phyloP scores from a whole-genome alignment of 1,140 invertebrate species.

The Aethina tumida region DNA sequence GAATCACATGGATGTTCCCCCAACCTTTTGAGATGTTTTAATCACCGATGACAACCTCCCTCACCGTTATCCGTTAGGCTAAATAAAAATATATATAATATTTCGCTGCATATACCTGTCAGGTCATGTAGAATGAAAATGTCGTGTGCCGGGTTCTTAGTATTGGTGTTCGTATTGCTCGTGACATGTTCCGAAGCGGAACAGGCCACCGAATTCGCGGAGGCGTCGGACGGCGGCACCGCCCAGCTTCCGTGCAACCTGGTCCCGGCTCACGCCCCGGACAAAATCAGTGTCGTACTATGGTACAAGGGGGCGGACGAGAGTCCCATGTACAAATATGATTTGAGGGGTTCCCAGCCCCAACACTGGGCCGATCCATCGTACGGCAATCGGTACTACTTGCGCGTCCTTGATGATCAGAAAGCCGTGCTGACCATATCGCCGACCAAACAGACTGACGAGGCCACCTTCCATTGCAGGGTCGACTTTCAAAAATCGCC shows the following conservation, averaged over 20 bases:
- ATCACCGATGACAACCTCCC: no score
- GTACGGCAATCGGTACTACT: conserved; percentile 37
- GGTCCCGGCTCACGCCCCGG: conserved; percentile 42
- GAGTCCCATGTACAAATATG: conserved; percentile 32
- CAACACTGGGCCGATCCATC: conserved; percentile 38
- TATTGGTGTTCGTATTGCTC: conserved; percentile 24
- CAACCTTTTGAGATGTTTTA: no score
- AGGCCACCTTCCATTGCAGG: conserved; percentile 60
- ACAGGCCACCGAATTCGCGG: conserved; percentile 36
- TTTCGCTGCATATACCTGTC: no score
- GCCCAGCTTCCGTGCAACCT: conserved; percentile 56
- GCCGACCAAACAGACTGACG: conserved; percentile 45
- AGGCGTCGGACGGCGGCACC: conserved; percentile 51
- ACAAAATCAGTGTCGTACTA: conserved; percentile 41
- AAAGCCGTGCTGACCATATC: conserved; percentile 44
- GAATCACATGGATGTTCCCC: no score
- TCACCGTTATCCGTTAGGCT: no score
- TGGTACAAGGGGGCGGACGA: conserved; percentile 30
- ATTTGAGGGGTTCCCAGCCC: conserved; percentile 22
- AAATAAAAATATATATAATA: no score
- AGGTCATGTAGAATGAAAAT: conserved; percentile 27
- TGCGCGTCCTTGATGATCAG: conserved; percentile 39
- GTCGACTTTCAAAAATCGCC: conserved; percentile 64
- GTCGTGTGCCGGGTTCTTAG: conserved; percentile 23
- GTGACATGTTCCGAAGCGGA: conserved; percentile 28